phyloP scores from a whole-genome alignment of 2,113 vertebrate genomes.

The Emydura subglobosa region DNA sequence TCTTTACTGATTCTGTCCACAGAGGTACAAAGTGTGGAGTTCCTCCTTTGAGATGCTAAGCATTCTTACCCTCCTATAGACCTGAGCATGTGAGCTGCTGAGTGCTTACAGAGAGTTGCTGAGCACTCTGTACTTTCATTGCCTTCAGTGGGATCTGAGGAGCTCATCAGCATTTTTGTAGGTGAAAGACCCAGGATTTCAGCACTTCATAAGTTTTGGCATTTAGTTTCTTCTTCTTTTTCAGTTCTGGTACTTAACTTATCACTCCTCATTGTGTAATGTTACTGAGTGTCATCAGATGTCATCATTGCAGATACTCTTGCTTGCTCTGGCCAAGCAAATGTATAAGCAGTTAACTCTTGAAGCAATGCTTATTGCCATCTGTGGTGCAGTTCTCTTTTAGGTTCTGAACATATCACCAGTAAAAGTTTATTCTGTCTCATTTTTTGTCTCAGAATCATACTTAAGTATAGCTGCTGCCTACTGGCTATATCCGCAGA shows the following conservation, averaged over 20 bases:
- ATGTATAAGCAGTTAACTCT: background rate
- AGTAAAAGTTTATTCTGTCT: background rate
- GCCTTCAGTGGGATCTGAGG: background rate
- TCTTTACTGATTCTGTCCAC: background rate
- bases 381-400: background rate
- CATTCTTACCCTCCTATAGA: background rate
- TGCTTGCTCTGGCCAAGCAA: background rate
- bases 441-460: background rate
- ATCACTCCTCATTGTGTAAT: background rate
- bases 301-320: background rate
- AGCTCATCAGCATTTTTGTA: background rate
- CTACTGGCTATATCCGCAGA: background rate
- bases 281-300: background rate
- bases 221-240: background rate
- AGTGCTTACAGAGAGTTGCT: background rate
- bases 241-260: background rate
- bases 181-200: background rate
- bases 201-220: background rate
- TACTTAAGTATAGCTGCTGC: background rate
- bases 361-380: background rate
- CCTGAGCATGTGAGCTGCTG: fast-evolving
- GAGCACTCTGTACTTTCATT: fast-evolving
- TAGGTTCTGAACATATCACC: background rate
- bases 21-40: fast-evolving
- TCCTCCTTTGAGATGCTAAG: fast-evolving